Evolutionary conservation across 2,888 invertebrate species (phyloP), one percentile per base, ranked within the genome.

Genomic region (Ochropleura leucogaster): DNA sequence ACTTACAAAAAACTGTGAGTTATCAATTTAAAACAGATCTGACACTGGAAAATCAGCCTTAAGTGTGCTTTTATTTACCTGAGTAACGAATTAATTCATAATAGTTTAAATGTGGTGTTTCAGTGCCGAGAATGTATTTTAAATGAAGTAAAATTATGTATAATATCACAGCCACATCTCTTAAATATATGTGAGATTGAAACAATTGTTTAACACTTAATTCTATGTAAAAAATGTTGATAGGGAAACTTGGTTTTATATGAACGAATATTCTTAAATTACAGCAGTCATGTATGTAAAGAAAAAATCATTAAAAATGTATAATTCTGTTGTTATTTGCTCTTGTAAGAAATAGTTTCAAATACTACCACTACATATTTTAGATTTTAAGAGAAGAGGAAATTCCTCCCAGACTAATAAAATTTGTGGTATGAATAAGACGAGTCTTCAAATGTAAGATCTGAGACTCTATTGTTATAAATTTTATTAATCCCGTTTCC

Each of bases 201-300:
- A 86, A 78, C 73, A 85, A 79, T 80, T 72, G n/a, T 79, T 77
- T 88, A 91, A 91, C 90, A 89, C 91, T 91, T 91, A 91, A 8
- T 68, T 67, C 89, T 90, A 90, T 47, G 79, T 87, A 85, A 83
- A 89, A 89, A 88, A 86, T 78, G 68, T 83, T 85, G 77, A 77
- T 72, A 68, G 64, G 40, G 30, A 71, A 71, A 46, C 72, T 72
- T 85, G 77, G 77, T 68, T 79, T 68, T 80, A 84, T 85, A 83
- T 83, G 76, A 85, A 79, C 60, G 40, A 40, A 73, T 75, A 59
- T 64, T 62, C 12, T 49, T 60, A 55, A 46, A 0, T 20, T 10
- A 30, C 8, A 60, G 66, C 71, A 53, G 30, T 66, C 18, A 6
- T 64, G 10, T 68, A 14, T 64, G 14, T 46, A 44, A 20, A 44